Conservation (phyloP, 2,888 invertebrate species). For the Ommatoiulus sabulosus region DNA sequence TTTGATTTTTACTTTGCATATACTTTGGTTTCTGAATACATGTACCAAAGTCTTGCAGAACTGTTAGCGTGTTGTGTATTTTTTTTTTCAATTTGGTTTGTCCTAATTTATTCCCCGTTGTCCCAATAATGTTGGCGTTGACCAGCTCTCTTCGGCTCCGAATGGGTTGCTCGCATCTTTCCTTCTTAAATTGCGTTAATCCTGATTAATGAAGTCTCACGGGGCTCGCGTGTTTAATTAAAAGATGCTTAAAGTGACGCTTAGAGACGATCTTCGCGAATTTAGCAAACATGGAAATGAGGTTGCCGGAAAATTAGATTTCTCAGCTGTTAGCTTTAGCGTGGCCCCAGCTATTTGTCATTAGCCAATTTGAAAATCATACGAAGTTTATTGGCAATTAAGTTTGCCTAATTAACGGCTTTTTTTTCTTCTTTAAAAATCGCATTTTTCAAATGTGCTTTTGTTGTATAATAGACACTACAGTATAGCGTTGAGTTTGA, state of each 20-base stretch:
- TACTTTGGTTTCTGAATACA: too few species aligned
- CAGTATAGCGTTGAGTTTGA: too few species aligned
- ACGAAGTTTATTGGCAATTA: conserved; percentile 11
- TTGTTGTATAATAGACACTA: too few species aligned
- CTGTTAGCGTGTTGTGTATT: not conserved
- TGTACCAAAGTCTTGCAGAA: too few species aligned
- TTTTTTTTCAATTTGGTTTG: not conserved
- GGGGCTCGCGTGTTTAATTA: not conserved
- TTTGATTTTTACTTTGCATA: too few species aligned
- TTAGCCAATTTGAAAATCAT: not conserved
- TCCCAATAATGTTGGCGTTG: not conserved
- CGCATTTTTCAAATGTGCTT: not conserved
- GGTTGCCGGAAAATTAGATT: conserved; percentile 8
- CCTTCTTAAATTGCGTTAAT: not conserved
- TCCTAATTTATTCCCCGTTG: not conserved
- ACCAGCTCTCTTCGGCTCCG: not conserved
- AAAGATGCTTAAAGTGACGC: not conserved
- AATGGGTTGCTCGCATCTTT: conserved; percentile 1
- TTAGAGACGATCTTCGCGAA: conserved; percentile 10
- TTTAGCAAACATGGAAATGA: not conserved
- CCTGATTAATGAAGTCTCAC: not conserved
- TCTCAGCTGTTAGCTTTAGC: not conserved
- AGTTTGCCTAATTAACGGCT: conserved; percentile 2
- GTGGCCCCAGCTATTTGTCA: not conserved
- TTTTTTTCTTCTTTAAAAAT: not conserved